Conservation (phyloP, 1,140 invertebrate genomes). For the Solenopsis fugax region DNA sequence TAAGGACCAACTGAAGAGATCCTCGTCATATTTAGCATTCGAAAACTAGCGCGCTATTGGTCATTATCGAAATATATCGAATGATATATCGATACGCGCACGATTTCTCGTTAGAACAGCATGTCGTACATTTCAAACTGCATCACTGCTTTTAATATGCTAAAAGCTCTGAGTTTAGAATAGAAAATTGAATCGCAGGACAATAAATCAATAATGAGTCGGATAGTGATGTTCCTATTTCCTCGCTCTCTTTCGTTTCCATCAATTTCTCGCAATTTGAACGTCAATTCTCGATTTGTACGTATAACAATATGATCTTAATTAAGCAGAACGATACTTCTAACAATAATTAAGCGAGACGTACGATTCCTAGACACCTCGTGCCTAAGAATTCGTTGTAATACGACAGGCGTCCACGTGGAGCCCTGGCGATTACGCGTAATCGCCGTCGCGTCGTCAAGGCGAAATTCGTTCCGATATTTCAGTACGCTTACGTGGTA, state of each 20-base stretch:
- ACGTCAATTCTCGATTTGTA: background rate
- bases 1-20: background rate
- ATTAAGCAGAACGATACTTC: background rate
- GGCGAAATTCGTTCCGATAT: background rate
- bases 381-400: too few relatives aligned
- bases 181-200: background rate
- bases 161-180: background rate
- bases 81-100: slow-evolving; percentile 9
- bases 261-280: background rate
- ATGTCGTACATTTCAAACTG: background rate
- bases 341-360: background rate
- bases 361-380: too few relatives aligned
- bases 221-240: background rate
- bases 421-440: too few relatives aligned
- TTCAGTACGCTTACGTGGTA: background rate
- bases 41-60: background rate
- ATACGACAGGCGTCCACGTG: too few relatives aligned
- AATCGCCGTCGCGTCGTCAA: background rate
- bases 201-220: background rate
- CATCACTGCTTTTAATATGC: background rate
- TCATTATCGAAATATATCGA: slow-evolving; percentile 3
- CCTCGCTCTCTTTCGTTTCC: background rate
- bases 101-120: background rate
- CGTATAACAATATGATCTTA: too few relatives aligned
- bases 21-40: background rate